Evolutionary conservation across 2,113 vertebrate genomes (phyloP).

Genomic region (Sitta europaea): DNA sequence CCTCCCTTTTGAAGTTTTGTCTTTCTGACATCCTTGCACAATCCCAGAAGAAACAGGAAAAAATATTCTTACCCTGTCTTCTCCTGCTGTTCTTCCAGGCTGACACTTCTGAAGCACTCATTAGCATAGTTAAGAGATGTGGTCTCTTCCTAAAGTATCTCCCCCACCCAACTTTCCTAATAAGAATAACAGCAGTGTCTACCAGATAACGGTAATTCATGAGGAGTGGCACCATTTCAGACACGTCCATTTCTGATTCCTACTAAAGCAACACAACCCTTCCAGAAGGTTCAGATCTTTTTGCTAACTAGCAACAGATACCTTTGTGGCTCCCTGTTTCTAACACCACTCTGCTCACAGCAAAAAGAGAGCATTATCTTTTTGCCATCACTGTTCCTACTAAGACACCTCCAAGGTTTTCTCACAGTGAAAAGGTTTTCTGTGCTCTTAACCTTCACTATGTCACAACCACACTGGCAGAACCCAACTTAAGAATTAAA

Average conservation of each 20-base stretch:
- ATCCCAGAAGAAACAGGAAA: not conserved
- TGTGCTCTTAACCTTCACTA: not conserved
- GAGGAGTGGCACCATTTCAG: not conserved
- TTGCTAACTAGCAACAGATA: not conserved
- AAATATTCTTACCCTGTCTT: not conserved
- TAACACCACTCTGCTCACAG: not conserved
- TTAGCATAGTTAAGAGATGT: not conserved
- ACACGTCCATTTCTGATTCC: not conserved
- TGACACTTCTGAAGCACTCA: not conserved
- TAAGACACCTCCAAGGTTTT: not conserved
- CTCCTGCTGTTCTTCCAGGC: not conserved
- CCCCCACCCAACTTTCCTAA: not conserved
- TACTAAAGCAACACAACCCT: not conserved
- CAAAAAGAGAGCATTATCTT: not conserved
- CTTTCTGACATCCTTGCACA: not conserved
- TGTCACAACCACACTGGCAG: not conserved
- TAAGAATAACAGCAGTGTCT: not conserved
- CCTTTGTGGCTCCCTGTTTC: not conserved
- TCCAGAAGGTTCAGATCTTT: not conserved
- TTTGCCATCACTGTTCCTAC: not conserved
- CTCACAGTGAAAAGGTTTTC: not conserved
- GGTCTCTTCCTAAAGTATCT: not conserved
- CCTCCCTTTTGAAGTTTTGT: not conserved
- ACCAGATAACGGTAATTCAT: not conserved
- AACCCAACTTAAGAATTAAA: not conserved